Evolutionary conservation across 2,888 invertebrate species (phyloP), one percentile per base, ranked within the genome.

Genomic region (Perizoma flavofasciatum): DNA sequence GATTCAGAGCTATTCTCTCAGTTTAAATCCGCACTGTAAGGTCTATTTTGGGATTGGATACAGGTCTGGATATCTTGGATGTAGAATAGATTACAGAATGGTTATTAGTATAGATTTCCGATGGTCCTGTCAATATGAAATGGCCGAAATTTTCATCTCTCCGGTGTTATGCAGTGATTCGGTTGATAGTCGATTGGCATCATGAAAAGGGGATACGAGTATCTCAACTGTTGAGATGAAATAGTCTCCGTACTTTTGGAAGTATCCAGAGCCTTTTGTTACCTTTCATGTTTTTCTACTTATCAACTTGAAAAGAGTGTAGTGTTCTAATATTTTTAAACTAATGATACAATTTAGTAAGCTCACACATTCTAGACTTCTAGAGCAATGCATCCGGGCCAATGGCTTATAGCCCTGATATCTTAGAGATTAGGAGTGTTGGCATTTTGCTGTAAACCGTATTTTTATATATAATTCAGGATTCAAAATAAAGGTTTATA

Each of bases 41-140:
- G 43, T 51, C 8, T 8, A 49, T 40, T 6, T 51, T 63, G 48
- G 32, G 62, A 59, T 40, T 37, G 32, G 39, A 37, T 6, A 41
- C 11, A 49, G 79, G 7, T 72, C 80, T 61, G 49, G 41, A 39
- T 68, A 68, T 8, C 55, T 32, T 78, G 76, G 83, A 34, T 61
- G 52, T 37, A 57, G 61, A 61, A 59, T 63, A 73, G 75, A 78
- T 77, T 75, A 74, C 73, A 68, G 75, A 75, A 73, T 73, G 71
- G 68, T 78, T 79, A 83, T 83, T 83, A 84, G 81, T 83, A 82
- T 79, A 78, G 78, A 78, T 83, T 80, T 78, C 73, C 78, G 74
- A 76, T 79, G 66, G 75, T 59, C 72, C 70, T 73, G 77, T 77
- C 77, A 76, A 77, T 80, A 75, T 73, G 72, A 73, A 75, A 79